Conservation (phyloP, 2,888 invertebrate species). For the Eupeodes latifasciatus region DNA sequence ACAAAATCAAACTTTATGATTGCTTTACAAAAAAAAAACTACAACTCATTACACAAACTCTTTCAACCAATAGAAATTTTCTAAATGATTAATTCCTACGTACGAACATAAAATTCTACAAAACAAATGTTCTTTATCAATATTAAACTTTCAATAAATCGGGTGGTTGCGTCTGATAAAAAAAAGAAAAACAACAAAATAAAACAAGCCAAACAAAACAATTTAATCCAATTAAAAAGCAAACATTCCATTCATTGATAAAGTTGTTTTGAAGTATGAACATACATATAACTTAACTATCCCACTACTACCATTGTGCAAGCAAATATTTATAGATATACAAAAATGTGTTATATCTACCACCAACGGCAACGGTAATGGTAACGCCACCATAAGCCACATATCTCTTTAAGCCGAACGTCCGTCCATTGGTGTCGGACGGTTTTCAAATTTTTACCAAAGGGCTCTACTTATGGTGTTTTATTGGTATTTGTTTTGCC, state of each 20-base stretch:
- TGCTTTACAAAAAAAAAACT: constrained; percentile 7
- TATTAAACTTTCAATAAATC: constrained; percentile 42
- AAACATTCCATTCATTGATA: constrained; percentile 52
- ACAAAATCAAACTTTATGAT: constrained; percentile 5
- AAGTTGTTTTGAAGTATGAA: constrained; percentile 52
- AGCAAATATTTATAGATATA: not conserved
- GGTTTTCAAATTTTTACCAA: constrained; percentile 26
- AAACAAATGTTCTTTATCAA: constrained; percentile 20
- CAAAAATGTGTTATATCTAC: constrained; percentile 14
- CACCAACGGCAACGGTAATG: constrained; percentile 29
- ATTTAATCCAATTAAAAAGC: constrained; percentile 63
- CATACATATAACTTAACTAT: not conserved
- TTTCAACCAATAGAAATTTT: constrained; percentile 20
- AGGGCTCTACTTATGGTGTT: constrained; percentile 16
- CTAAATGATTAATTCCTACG: constrained; percentile 28
- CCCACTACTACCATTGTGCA: not conserved
- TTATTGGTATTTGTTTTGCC: constrained; percentile 54
- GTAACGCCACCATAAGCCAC: constrained; percentile 26
- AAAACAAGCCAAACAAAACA: constrained; percentile 30
- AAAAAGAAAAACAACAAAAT: constrained; percentile 25
- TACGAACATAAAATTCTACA: not conserved
- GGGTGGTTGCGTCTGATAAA: constrained; percentile 52
- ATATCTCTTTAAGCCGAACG: constrained; percentile 2
- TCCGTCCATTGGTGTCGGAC: no score
- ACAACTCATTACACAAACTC: not conserved